phyloP scores from a whole-genome alignment of 2,797 vertebrate species.

The Echiichthys vipera region DNA sequence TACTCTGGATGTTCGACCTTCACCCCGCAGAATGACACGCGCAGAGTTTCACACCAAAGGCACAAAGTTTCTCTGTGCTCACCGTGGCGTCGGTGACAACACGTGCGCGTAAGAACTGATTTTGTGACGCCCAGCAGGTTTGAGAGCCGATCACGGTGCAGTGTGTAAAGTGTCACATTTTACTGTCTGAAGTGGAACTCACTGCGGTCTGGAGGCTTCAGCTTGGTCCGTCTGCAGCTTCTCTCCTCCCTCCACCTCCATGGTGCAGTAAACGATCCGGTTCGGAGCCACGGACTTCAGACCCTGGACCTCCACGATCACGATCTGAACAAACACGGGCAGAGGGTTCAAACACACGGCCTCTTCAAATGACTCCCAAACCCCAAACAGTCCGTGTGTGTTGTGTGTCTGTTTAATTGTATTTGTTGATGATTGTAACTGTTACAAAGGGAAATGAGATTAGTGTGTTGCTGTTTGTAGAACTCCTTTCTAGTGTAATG shows the following conservation, averaged over 20 bases:
- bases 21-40: too few species aligned
- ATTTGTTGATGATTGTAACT: too few species aligned
- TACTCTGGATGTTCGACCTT: not conserved
- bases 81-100: too few species aligned
- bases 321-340: slow-evolving; percentile 85
- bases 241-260: slow-evolving; percentile 97
- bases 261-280: slow-evolving; percentile 97
- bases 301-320: slow-evolving; percentile 96
- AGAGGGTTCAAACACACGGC: not conserved
- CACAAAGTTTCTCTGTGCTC: not conserved
- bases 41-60: too few species aligned
- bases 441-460: too few species aligned
- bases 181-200: slow-evolving; percentile 79
- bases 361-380: not conserved
- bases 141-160: too few species aligned
- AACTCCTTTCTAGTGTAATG: too few species aligned
- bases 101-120: too few species aligned
- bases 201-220: slow-evolving; percentile 97
- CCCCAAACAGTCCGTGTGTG: not conserved
- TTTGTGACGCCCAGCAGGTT: too few species aligned
- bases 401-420: too few species aligned
- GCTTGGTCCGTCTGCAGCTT: slow-evolving; percentile 98
- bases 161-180: too few species aligned
- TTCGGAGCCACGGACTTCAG: slow-evolving; percentile 94
- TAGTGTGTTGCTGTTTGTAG: too few species aligned